Base-by-base conservation (phyloP, 2,113 vertebrate species). In the Axis porcinus region DNA sequence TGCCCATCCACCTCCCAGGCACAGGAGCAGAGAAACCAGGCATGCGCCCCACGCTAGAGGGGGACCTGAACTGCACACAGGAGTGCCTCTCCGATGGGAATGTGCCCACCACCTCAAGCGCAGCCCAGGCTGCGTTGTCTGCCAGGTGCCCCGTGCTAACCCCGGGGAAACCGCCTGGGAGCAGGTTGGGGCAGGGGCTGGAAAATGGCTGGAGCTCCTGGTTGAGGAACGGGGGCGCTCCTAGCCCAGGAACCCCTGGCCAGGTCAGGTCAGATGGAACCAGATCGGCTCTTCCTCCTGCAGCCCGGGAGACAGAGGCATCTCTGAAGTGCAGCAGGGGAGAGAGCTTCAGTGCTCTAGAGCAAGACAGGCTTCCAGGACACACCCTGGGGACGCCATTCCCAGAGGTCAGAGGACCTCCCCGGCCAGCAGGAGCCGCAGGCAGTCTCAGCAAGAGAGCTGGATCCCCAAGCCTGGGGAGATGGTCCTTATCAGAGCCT, bases 361-460 rank as follows among this genome's bases (percentile, higher is more conserved):
- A 85, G 97, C 90, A 5, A 96, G 97, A 97, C 96, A 33, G 58
- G 40, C 79, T 97, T 98, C 95, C 91, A 52, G 96, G 91, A 36
- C 43, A 43, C 93, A 33, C 84, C 16, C 78, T 78, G 0, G 11
- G 25, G 36, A 81, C 47, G 16, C 81, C 64, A 91, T 97, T 95
- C 89, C 57, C 17, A n/a, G 58, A 87, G 19, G 54, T 74, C 47
- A 10, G 43, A 67, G 62, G 45, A 76, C 89, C 82, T 83, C 43
- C 79, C 21, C 0, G 0, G 33, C 33, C 33, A 83, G 33, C 21
- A 25, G 21, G 33, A 83, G 81, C 50, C 6, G 0, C 12, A 0
- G 50, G 21, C 47, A 19, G 10, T 21, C 79, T 33, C 3, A 7
- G 54, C 0, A 2, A 4, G 50, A 3, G 11, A 17, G 52, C 58